Conservation (phyloP, 2,888 invertebrate species). For the Cheilosia scutellata region DNA sequence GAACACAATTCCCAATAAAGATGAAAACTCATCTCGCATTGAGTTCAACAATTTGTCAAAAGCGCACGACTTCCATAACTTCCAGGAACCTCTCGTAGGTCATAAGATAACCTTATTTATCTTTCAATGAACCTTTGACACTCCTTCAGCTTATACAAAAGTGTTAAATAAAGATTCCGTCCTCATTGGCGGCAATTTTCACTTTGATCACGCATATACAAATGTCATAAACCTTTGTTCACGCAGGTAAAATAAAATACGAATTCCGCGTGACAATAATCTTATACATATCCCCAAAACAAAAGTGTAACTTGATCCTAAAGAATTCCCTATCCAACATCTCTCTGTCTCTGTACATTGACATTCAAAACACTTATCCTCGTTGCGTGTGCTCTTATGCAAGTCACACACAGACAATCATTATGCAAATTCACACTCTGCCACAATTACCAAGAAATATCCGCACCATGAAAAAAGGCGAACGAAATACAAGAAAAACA, state of each 20-base stretch:
- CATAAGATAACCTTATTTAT: conserved; percentile 44
- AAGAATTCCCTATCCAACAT: conserved; percentile 19
- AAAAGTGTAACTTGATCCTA: conserved; percentile 46
- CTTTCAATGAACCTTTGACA: conserved; percentile 57
- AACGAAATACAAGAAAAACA: background rate
- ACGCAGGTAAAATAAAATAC: conserved; percentile 45
- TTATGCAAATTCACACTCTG: conserved; percentile 68
- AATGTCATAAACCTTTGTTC: conserved; percentile 52
- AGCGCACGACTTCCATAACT: conserved; percentile 8
- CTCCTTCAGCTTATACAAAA: conserved; percentile 23
- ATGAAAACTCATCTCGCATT: background rate
- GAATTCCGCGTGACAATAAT: conserved; percentile 54
- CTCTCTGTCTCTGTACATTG: conserved; percentile 39
- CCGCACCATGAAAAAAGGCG: background rate
- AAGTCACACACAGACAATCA: conserved; percentile 47
- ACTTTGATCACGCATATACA: conserved; percentile 59
- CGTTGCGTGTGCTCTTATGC: conserved; percentile 55
- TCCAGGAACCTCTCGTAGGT: conserved; percentile 53
- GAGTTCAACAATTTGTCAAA: conserved; percentile 7
- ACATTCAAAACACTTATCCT: conserved; percentile 53
- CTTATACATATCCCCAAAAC: background rate
- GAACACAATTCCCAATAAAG: background rate
- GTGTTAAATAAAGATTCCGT: conserved; percentile 36
- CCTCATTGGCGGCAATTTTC: conserved; percentile 49
- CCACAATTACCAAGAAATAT: conserved; percentile 56